These are phyloP conservation scores for Xerus rutilus DNA, from an alignment of 2,797 vertebrate genomes.

Conservation along the genomic window DNA sequence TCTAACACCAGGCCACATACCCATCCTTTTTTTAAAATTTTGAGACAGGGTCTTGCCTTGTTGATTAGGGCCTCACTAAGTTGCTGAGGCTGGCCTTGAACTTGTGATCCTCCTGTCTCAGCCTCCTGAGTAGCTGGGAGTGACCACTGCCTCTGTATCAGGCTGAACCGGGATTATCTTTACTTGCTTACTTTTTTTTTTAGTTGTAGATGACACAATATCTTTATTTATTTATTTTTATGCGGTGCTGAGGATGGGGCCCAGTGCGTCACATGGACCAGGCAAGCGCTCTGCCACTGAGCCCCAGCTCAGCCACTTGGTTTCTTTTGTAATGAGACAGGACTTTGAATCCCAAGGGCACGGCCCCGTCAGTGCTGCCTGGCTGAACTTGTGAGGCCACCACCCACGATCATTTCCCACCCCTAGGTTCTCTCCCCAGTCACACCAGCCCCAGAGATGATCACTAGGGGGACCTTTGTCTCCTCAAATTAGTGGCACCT, in stretches of 20 bases:
- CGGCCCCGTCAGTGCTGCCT: rapidly evolving
- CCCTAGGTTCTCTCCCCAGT: background rate
- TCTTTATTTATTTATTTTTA: no score
- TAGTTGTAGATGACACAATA: no score
- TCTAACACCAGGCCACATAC: no score
- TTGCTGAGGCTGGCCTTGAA: background rate
- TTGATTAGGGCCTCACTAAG: background rate
- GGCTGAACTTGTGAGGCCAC: no score
- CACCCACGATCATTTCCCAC: background rate
- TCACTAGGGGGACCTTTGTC: background rate
- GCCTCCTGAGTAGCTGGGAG: background rate
- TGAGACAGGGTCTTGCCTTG: background rate
- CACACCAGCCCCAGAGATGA: no score
- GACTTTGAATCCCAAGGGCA: background rate
- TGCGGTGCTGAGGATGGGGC: no score
- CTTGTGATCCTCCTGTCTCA: background rate
- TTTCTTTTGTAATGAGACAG: no score
- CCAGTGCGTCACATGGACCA: no score
- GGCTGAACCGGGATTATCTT: rapidly evolving
- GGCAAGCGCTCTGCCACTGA: no score
- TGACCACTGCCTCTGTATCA: no score
- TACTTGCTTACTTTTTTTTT: background rate
- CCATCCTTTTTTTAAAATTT: background rate
- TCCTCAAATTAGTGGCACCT: background rate
- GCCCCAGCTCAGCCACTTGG: no score